Conservation (phyloP, 2,797 vertebrate genomes). For the Eurystomus glaucurus region DNA sequence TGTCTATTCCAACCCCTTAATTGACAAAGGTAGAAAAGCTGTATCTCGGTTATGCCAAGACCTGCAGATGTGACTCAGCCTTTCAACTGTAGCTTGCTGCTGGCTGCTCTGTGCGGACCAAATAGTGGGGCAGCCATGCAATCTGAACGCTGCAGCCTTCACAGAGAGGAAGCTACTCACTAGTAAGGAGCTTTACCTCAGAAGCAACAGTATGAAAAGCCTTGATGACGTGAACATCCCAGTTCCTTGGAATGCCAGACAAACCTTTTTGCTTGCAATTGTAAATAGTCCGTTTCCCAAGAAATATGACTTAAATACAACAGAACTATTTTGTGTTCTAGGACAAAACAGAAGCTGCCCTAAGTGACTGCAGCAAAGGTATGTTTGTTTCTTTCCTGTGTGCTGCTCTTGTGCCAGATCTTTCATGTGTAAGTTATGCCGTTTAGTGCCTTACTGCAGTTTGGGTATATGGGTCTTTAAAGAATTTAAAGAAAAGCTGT, state of each 20-base stretch:
- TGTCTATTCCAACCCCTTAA: not conserved
- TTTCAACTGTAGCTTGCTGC: not conserved
- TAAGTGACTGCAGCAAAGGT: slow-evolving; percentile 95
- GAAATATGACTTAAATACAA: not conserved
- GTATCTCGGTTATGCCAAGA: not conserved
- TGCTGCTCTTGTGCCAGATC: not conserved
- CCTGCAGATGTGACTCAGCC: slow-evolving; percentile 25
- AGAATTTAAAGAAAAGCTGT: not conserved
- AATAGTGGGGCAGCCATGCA: not conserved
- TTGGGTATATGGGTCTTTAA: not conserved
- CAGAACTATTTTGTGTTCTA: slow-evolving; percentile 69
- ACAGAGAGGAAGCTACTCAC: not conserved
- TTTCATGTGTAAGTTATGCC: not conserved
- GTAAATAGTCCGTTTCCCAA: not conserved
- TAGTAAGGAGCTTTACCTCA: not conserved
- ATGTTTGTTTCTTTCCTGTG: slow-evolving; percentile 1
- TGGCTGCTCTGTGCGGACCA: not conserved
- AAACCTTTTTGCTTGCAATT: not conserved
- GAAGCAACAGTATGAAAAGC: not conserved
- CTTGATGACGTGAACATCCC: not conserved
- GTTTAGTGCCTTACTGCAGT: not conserved
- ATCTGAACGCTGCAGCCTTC: not conserved
- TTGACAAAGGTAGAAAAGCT: not conserved
- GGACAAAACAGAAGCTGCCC: slow-evolving; percentile 91
- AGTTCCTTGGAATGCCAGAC: not conserved